These are phyloP conservation scores for roundworm (Caenorhabditis elegans) DNA, from an alignment of 1,140 invertebrate genomes.

Conservation along the genomic window DNA sequence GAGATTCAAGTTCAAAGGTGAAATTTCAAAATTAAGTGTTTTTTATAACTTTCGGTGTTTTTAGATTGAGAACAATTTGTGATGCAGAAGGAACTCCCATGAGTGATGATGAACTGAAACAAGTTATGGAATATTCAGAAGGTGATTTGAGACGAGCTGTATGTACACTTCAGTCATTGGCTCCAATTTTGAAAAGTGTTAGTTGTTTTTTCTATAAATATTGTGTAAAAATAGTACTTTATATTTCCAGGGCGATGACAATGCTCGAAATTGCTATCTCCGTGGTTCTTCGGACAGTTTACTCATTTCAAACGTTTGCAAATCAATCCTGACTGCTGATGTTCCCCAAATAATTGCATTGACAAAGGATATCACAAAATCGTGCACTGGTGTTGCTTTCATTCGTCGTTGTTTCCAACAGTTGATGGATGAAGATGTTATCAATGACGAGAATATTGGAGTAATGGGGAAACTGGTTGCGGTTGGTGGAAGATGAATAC, in stretches of 20 bases:
- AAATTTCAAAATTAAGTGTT: not conserved
- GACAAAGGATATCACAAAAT: not conserved
- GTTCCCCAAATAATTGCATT: not conserved
- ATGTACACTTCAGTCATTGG: not conserved
- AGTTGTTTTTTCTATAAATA: not conserved
- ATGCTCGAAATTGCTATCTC: not conserved
- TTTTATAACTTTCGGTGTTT: not conserved
- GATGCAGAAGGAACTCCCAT: not conserved
- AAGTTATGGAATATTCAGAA: conserved; percentile 6
- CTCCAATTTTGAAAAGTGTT: not conserved
- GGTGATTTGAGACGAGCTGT: conserved; percentile 4
- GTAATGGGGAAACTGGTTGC: not conserved
- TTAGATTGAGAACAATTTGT: conserved; percentile 26
- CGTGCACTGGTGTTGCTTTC: not conserved
- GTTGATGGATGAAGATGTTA: not conserved
- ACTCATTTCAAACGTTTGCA: not conserved
- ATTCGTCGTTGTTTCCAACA: not conserved
- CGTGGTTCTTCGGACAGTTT: not conserved
- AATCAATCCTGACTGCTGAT: not conserved
- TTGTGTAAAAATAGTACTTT: too few relatives aligned
- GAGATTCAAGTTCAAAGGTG: conserved; percentile 62
- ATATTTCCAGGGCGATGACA: not conserved
- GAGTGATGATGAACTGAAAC: not conserved
- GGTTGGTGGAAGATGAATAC: not conserved
- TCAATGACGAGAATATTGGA: conserved; percentile 4